Base-by-base conservation (phyloP, 2,113 vertebrate genomes). In the Psittacara wagleri region DNA sequence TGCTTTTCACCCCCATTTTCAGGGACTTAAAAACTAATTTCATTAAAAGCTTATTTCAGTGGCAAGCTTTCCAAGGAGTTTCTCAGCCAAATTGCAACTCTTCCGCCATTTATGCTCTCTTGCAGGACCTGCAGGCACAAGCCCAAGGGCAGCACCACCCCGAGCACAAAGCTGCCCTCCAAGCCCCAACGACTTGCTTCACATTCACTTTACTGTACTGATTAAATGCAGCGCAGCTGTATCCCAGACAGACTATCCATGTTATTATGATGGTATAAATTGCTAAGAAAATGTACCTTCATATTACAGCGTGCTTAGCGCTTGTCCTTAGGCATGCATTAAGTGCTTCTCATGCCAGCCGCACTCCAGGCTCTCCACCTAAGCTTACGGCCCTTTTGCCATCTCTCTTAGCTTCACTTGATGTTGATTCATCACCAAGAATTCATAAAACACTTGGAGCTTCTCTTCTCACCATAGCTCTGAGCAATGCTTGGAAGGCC, bases 281-380 rank as follows among this genome's bases (percentile, higher is more conserved):
- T 51, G 67, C 75, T 51, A 37, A 39, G 20, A 63, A 74, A 52
- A 67, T 2, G 4, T 17, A 44, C 17, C 17, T 77, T n/a, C 61
- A n/a, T 7, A 28, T 31, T 39, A 63, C 1, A 0, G 29, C 0
- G 0, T 4, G 23, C 18, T 49, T 17, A 68, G 55, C 29, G 11
- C 23, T 54, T 57, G 24, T 70, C 86, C 61, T 69, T 15, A 73
- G 29, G 49, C 70, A 33, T 4, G 20, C 20, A 4, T 4, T 20
- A 67, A 62, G 66, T 0, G 0, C 6, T 80, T 31, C 41, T 88
- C 17, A 8, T 7, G 28, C 9, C 0, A 0, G n/a, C 23, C 11
- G 2, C 14, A 2, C 62, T 64, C 51, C 35, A 61, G 66, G 83
- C 64, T 64, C 48, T n/a, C 57, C 62, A 31, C 39, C 55, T 63